Percentiles rank a stretch among this genome's conserved stretches.
phyloP scores from a whole-genome alignment of 2,113 vertebrate genomes.

The Tragulus kanchil region DNA sequence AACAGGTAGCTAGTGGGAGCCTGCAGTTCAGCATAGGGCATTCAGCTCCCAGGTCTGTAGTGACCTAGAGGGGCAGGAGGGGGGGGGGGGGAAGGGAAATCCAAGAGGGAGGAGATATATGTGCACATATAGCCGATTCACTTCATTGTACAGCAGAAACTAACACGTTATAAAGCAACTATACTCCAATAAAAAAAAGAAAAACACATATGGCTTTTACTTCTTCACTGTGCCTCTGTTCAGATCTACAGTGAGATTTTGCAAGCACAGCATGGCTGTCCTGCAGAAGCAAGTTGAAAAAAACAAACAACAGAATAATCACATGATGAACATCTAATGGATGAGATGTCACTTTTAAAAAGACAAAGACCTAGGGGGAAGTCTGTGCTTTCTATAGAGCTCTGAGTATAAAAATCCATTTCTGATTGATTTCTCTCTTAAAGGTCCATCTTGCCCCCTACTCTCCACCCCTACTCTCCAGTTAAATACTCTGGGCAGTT shows the following conservation, averaged over 20 bases:
- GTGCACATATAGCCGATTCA: background rate
- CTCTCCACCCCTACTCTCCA: accelerated
- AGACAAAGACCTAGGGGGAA: background rate
- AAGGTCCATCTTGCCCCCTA: accelerated
- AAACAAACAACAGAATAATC: background rate
- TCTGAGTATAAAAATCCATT: slow-evolving; percentile 54
- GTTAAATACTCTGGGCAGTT: background rate
- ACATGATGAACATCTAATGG: background rate
- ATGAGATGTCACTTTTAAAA: background rate
- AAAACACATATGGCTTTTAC: background rate
- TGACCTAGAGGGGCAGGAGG: background rate
- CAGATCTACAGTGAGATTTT: background rate
- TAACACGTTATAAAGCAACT: background rate
- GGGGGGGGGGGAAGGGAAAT: background rate
- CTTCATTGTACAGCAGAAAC: background rate
- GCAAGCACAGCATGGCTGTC: background rate
- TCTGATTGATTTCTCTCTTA: slow-evolving; percentile 26
- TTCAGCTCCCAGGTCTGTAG: background rate
- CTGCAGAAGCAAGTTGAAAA: background rate
- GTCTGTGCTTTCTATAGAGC: background rate
- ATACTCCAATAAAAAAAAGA: background rate
- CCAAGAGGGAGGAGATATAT: background rate
- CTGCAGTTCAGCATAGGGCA: background rate
- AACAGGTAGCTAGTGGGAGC: background rate
- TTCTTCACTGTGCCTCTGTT: background rate